Evolutionary conservation across 2,113 vertebrate species (phyloP).

Genomic region (Syngnathus scovelli): DNA sequence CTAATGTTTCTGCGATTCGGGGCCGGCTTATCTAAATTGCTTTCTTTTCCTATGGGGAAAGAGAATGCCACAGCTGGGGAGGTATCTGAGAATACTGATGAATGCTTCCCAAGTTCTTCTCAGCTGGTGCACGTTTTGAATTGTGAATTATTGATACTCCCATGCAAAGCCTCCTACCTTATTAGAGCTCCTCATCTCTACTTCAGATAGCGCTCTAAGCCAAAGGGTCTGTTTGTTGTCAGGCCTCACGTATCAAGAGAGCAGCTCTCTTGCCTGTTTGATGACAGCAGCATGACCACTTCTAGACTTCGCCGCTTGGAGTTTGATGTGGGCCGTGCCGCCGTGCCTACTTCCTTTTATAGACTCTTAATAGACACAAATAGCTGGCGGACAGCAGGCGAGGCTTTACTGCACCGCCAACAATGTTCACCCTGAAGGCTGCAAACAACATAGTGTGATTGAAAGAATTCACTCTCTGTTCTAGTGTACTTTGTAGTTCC

Average conservation of each 20-base stretch:
- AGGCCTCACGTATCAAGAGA: not conserved
- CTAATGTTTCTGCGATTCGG: not conserved
- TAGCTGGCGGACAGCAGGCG: conserved; percentile 75
- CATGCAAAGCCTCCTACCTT: conserved; percentile 54
- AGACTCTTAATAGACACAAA: conserved; percentile 83
- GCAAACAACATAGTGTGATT: not conserved
- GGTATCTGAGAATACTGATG: not conserved
- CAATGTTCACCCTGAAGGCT: conserved; percentile 50
- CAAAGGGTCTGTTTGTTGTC: conserved; percentile 7
- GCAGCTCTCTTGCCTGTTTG: not conserved
- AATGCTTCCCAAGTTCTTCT: not conserved
- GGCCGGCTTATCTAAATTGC: not conserved
- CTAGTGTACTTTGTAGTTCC: not conserved
- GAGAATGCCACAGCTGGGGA: not conserved
- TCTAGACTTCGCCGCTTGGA: conserved; percentile 57
- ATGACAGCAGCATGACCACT: conserved; percentile 42
- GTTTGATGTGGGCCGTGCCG: conserved; percentile 65
- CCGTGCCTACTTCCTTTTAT: conserved; percentile 86
- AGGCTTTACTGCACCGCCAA: conserved; percentile 75
- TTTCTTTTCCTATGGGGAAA: not conserved
- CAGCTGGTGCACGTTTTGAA: conserved; percentile 1
- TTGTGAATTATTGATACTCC: not conserved
- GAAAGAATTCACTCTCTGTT: not conserved
- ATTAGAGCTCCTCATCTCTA: conserved; percentile 42
- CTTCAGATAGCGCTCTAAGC: not conserved